These are phyloP conservation scores for Naso thynnoides DNA, from an alignment of 2,797 vertebrate genomes.

Conservation along the genomic window DNA sequence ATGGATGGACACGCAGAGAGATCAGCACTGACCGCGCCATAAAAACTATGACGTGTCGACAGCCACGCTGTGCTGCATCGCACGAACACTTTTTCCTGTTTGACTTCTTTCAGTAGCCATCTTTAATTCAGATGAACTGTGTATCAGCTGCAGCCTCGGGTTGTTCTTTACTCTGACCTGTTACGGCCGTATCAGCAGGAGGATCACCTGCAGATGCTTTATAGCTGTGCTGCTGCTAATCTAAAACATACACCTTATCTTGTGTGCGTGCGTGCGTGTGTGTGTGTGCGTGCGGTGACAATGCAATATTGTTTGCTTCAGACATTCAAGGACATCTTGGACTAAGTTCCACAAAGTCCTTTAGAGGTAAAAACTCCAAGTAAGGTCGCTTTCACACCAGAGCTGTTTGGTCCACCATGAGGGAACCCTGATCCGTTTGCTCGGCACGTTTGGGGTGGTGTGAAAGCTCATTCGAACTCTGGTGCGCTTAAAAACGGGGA, in stretches of 20 bases:
- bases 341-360: conserved; percentile 12
- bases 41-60: conserved; percentile 42
- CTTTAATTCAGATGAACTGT: conserved; percentile 55
- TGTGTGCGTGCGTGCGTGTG: not conserved
- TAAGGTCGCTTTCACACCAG: no score
- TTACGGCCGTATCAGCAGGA: conserved; percentile 50
- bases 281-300: conserved; percentile 34
- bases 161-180: conserved; percentile 12
- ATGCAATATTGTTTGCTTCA: conserved; percentile 50
- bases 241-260: conserved; percentile 31
- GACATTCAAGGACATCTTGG: conserved; percentile 58
- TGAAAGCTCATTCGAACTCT: no score
- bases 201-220: conserved; percentile 48
- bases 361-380: conserved; percentile 29
- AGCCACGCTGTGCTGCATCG: conserved; percentile 11
- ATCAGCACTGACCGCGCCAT: not conserved
- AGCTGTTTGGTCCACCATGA: no score
- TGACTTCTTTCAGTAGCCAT: conserved; percentile 37
- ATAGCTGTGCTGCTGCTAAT: conserved; percentile 26
- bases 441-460: no score
- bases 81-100: conserved; percentile 3
- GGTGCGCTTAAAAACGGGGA: no score
- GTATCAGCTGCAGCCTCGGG: conserved; percentile 15
- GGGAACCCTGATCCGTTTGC: no score
- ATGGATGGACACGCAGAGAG: conserved; percentile 19